These are phyloP conservation scores for Natrix natrix DNA, from an alignment of 2,797 vertebrate species.

Conservation along the genomic window DNA sequence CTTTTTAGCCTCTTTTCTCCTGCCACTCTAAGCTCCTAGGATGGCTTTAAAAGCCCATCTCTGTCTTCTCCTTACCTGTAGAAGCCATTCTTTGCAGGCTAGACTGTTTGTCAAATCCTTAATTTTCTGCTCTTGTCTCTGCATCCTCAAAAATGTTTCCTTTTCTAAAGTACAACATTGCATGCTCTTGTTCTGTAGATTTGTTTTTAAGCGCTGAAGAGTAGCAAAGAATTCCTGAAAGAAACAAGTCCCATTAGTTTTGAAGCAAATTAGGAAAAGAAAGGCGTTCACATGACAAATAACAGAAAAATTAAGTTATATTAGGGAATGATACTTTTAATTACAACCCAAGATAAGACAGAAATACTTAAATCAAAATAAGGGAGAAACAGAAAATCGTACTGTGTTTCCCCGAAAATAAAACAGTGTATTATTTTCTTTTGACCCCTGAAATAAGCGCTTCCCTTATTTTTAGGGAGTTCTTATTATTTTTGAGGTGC, in stretches of 20 bases:
- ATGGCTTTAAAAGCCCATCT: neutral
- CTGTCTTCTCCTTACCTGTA: conserved; percentile 75
- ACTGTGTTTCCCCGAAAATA: neutral
- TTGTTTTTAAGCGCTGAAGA: conserved; percentile 76
- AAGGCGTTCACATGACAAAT: neutral
- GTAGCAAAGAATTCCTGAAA: conserved; percentile 81
- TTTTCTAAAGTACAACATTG: conserved; percentile 71
- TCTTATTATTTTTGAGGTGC: too few relatives aligned
- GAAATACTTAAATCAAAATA: neutral
- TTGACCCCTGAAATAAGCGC: too few relatives aligned
- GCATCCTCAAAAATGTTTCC: conserved; percentile 69
- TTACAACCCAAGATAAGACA: neutral
- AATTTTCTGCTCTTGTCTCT: conserved; percentile 75
- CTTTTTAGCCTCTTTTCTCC: neutral
- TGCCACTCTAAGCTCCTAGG: neutral
- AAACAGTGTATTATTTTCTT: too few relatives aligned
- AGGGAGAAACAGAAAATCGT: neutral
- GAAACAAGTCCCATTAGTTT: neutral
- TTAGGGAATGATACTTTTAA: neutral
- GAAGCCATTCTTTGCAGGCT: conserved; percentile 79
- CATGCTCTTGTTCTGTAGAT: conserved; percentile 78
- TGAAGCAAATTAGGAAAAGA: neutral
- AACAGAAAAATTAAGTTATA: neutral
- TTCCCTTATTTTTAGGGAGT: too few relatives aligned
- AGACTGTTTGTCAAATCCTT: conserved; percentile 75